A percentile compares a stretch with the other conserved stretches of the same genome.
Conservation (phyloP, 2,888 invertebrate genomes). For the Schrankia costaestrigalis region DNA sequence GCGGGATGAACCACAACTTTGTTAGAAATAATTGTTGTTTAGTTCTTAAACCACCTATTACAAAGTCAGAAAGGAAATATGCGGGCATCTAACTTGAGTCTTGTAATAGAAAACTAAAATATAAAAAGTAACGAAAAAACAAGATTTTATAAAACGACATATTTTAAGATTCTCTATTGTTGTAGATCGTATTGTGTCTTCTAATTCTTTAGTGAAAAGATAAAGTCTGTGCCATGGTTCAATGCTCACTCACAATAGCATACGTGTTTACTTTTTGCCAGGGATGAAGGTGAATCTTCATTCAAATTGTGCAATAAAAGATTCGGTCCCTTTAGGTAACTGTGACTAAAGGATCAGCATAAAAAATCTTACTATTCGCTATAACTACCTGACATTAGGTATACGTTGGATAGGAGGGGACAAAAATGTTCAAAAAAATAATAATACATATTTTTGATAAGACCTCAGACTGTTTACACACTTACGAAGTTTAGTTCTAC, state of each 20-base stretch:
- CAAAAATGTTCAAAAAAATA: constrained; percentile 14
- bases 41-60: constrained; percentile 58
- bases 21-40: constrained; percentile 71
- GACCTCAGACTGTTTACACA: constrained; percentile 12
- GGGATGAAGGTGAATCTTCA: constrained; percentile 59
- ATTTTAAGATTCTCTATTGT: constrained; percentile 69
- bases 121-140: constrained; percentile 44
- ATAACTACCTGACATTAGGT: constrained; percentile 43
- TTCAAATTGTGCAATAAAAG: constrained; percentile 74
- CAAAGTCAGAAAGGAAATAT: constrained; percentile 54
- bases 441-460: constrained; percentile 19
- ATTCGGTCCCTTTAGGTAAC: constrained; percentile 65
- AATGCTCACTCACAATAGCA: constrained; percentile 68
- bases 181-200: constrained; percentile 59
- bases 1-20: constrained; percentile 72
- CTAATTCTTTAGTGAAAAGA: constrained; percentile 69
- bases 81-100: constrained; percentile 55
- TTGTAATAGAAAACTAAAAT: constrained; percentile 38
- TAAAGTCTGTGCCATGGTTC: constrained; percentile 70
- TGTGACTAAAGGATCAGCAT: constrained; percentile 58
- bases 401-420: constrained; percentile 24
- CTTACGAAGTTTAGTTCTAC: constrained; percentile 13
- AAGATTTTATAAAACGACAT: constrained; percentile 55
- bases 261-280: constrained; percentile 73
- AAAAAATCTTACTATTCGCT: constrained; percentile 34